Evolutionary conservation across 2,888 invertebrate species (phyloP), one percentile per base, ranked within the genome.

Genomic region (Scrobipalpa costella): DNA sequence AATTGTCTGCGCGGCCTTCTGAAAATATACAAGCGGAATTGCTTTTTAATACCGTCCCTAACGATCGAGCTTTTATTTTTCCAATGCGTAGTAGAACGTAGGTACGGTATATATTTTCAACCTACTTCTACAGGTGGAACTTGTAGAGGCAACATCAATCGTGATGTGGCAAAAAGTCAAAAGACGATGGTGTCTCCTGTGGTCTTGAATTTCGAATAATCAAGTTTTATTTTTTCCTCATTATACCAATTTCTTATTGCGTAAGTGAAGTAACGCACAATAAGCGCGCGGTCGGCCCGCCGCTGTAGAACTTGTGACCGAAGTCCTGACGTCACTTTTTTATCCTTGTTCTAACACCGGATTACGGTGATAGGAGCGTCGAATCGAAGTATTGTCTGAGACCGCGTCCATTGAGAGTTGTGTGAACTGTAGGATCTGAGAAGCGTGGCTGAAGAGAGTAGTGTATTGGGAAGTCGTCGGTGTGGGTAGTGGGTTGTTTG

Each of bases 251-350:
- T 68, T 70, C 69, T 72, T 69, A 72, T 73, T 69, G 64, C 68
- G 72, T 69, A 76, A 73, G 74, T 74, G 70, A 75, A 72, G 71
- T 70, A 70, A 69, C 67, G 67, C 66, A 63, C 64, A 69, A 70
- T 67, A 66, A 69, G 68, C 70, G 71, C 64, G 69, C 67, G 64
- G 66, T 64, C 68, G 69, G 63, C 70, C 63, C 67, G 61, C 67
- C 65, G 69, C 65, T 58, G 69, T 67, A 63, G 64, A 67, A 67
- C 67, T 70, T 64, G 66, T 69, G 69, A 67, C 68, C 68, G 67
- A 63, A 65, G 52, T 69, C 67, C 72, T 81, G 82, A 84, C 79
- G 80, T 81, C 73, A 71, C 61, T 61, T 75, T 77, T 67, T 66
- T 75, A 73, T 77, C 75, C 73, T 79, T 74, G 71, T 72, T 72